phyloP scores from a whole-genome alignment of 2,797 vertebrate genomes.

The Pelochelys cantorii region DNA sequence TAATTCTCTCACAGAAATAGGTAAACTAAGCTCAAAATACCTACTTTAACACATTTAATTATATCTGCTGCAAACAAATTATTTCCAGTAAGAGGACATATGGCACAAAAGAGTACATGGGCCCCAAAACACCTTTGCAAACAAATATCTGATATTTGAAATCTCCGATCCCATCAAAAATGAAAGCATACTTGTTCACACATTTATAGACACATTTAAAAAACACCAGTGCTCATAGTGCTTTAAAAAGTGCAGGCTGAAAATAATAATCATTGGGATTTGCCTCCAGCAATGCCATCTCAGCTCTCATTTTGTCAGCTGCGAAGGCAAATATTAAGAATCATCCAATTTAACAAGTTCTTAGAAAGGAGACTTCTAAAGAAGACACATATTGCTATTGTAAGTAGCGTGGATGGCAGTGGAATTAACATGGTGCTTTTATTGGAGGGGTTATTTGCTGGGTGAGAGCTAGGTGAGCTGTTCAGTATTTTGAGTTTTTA shows the following conservation, averaged over 20 bases:
- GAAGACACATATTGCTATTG: not conserved
- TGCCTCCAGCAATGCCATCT: not conserved
- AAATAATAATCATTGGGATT: not conserved
- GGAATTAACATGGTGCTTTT: not conserved
- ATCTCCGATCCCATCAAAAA: not conserved
- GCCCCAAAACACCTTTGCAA: not conserved
- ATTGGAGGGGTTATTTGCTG: not conserved
- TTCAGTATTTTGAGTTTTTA: not conserved
- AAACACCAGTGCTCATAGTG: not conserved
- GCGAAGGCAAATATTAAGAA: not conserved
- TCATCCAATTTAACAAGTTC: not conserved
- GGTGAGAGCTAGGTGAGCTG: not conserved
- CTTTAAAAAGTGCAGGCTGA: not conserved
- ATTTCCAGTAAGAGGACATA: not conserved
- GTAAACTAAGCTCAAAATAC: not conserved
- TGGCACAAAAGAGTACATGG: not conserved
- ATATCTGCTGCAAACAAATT: not conserved
- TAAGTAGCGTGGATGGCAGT: not conserved
- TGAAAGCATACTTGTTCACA: not conserved
- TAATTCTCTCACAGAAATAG: not conserved
- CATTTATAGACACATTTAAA: not conserved
- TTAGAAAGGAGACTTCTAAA: not conserved
- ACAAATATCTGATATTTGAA: rapidly evolving
- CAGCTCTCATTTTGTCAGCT: not conserved
- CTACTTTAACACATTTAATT: not conserved